Conservation (phyloP, 2,888 invertebrate genomes). For the Tenodera sinensis region DNA sequence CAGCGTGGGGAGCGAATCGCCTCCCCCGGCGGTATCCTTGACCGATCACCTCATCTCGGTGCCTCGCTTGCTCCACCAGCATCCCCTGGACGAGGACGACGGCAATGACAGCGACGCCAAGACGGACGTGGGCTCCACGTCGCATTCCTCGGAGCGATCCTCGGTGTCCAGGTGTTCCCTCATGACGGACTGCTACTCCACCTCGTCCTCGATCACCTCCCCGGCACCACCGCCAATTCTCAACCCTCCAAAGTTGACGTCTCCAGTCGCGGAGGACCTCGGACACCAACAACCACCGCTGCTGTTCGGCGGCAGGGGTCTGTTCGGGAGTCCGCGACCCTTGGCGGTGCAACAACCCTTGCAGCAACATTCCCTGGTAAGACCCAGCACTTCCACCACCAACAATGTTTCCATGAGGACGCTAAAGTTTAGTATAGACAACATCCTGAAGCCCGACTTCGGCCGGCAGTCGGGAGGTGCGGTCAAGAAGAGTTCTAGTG, state of each 20-base stretch:
- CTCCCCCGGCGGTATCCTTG: slow-evolving; percentile 24
- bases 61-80: not conserved
- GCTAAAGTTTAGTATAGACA: slow-evolving; percentile 81
- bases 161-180: slow-evolving; percentile 25
- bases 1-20: slow-evolving; percentile 33
- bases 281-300: not conserved
- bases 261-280: not conserved
- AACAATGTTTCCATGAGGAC: slow-evolving; percentile 33
- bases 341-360: not conserved
- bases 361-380: not conserved
- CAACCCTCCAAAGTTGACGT: not conserved
- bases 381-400: not conserved
- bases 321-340: not conserved
- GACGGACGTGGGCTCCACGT: slow-evolving; percentile 1
- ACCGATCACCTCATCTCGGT: slow-evolving; percentile 12
- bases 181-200: slow-evolving; percentile 13
- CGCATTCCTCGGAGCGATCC: slow-evolving; percentile 18
- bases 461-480: slow-evolving; percentile 46
- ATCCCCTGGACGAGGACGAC: not conserved
- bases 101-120: not conserved
- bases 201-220: not conserved
- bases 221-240: not conserved
- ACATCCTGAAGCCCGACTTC: slow-evolving; percentile 81
- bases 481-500: not conserved
- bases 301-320: not conserved